Conservation (phyloP, 2,113 vertebrate species). For the Bos indicus region DNA sequence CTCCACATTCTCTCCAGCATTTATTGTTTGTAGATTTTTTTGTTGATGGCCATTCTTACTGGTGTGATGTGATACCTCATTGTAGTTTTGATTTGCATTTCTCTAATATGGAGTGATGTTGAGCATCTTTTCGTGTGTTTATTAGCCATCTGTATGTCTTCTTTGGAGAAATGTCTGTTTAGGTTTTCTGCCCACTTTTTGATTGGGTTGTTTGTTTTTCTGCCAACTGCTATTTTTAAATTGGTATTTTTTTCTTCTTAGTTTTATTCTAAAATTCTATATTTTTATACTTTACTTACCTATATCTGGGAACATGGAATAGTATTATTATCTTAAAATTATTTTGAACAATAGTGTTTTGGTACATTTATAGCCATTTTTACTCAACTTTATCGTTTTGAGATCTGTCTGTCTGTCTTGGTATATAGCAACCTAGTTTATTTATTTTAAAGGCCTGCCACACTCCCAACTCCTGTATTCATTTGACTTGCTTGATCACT, state of each 20-base stretch:
- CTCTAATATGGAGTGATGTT: not conserved
- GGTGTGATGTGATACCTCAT: not conserved
- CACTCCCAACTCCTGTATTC: not conserved
- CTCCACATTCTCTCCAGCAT: not conserved
- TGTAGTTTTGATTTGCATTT: not conserved
- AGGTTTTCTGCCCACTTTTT: not conserved
- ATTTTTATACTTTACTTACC: not conserved
- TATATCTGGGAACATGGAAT: not conserved
- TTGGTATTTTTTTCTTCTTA: not conserved
- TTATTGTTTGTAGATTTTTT: not conserved
- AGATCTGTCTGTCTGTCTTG: not conserved
- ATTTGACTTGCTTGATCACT: not conserved
- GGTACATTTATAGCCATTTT: not conserved
- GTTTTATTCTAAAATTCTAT: not conserved
- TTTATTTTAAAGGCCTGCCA: not conserved
- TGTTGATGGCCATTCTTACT: not conserved
- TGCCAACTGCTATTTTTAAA: not conserved
- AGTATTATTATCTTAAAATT: not conserved
- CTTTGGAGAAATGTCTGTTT: not conserved
- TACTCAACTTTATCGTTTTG: not conserved
- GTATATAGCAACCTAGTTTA: not conserved
- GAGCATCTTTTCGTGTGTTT: not conserved
- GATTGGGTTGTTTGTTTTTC: not conserved
- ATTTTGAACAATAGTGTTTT: not conserved
- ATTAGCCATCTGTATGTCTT: not conserved